These are phyloP conservation scores for Crossoptilon crossoptilon DNA, from an alignment of 2,797 vertebrate genomes.

Conservation along the genomic window DNA sequence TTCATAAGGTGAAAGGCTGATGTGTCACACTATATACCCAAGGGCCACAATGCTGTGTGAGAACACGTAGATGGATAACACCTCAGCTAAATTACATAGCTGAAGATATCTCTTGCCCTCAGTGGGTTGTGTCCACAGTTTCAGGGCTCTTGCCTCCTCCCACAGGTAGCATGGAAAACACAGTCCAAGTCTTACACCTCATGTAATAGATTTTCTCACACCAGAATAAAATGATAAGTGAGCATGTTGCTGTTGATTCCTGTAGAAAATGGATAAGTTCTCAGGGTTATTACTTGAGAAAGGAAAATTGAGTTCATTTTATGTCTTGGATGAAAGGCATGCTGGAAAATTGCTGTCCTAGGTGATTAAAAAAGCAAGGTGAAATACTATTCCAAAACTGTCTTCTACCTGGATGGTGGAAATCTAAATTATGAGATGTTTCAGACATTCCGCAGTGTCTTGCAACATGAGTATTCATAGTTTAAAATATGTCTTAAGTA, in stretches of 20 bases:
- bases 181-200: neutral
- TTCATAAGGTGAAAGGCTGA: neutral
- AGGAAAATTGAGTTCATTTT: neutral
- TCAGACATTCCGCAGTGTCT: neutral
- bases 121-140: neutral
- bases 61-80: neutral
- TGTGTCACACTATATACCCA: fast-evolving
- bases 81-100: neutral
- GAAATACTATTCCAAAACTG: neutral
- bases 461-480: neutral
- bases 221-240: neutral
- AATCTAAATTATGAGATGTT: neutral
- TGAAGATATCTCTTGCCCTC: neutral
- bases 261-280: neutral
- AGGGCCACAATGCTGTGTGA: neutral
- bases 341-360: neutral
- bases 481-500: neutral
- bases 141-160: neutral
- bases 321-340: neutral
- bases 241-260: neutral
- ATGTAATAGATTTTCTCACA: neutral
- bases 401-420: neutral
- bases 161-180: neutral
- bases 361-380: neutral
- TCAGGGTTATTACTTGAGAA: neutral